These are phyloP conservation scores for Patiria pectinifera DNA, from an alignment of 53 echinoderm and acorn worm species.

Conservation along the genomic window DNA sequence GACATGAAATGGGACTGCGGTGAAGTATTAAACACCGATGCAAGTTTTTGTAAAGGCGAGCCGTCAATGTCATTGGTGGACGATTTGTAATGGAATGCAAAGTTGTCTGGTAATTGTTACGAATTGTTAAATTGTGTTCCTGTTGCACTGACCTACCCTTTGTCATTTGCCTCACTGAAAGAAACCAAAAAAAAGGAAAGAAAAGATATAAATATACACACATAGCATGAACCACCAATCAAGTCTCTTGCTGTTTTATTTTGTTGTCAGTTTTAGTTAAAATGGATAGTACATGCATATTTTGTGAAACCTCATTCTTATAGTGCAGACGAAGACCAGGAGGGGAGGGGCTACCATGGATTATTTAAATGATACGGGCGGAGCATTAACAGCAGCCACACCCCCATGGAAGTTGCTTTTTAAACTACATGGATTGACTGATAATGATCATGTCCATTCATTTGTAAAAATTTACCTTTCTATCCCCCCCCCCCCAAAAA, in stretches of 20 bases:
- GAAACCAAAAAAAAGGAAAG: background rate
- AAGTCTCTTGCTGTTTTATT: background rate
- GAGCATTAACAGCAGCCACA: too few relatives aligned
- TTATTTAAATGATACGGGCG: too few relatives aligned
- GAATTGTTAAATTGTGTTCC: conserved; percentile 1
- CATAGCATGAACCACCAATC: conserved; percentile 27
- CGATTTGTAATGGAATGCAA: background rate
- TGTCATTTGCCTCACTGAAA: background rate
- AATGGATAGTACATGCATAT: background rate
- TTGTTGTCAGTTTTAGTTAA: background rate
- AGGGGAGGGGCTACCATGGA: too few relatives aligned
- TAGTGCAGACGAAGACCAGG: too few relatives aligned
- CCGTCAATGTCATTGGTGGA: background rate
- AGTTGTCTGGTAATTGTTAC: background rate
- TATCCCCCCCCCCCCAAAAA: too few relatives aligned
- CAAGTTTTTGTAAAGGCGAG: background rate
- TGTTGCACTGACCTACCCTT: background rate
- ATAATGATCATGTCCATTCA: too few relatives aligned
- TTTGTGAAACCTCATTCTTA: background rate
- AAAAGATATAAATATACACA: background rate
- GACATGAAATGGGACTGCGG: background rate
- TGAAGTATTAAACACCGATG: background rate
- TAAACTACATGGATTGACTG: too few relatives aligned
- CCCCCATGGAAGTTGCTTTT: too few relatives aligned
- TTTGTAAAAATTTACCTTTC: too few relatives aligned